A percentile compares a stretch with the other conserved stretches of the same genome.
These are phyloP conservation scores for Ascaphus truei DNA, from an alignment of 2,113 vertebrate species.

Conservation along the genomic window DNA sequence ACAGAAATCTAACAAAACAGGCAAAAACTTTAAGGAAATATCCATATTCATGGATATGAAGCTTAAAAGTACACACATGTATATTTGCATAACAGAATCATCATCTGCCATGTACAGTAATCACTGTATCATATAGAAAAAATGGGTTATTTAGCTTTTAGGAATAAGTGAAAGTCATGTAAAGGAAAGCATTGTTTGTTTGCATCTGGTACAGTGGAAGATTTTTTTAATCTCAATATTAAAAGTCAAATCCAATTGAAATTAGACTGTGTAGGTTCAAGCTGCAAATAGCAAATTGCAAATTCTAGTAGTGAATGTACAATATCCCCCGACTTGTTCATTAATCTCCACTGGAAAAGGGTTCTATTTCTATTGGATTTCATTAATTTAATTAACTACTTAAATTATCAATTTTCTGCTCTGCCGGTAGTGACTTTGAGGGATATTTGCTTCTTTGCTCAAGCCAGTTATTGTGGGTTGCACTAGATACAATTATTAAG, in stretches of 20 bases:
- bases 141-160: too few relatives aligned
- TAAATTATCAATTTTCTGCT: slow-evolving; percentile 30
- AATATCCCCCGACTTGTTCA: slow-evolving; percentile 25
- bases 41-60: too few relatives aligned
- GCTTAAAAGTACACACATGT: too few relatives aligned
- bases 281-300: slow-evolving; percentile 7
- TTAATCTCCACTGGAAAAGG: slow-evolving; percentile 36
- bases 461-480: background rate
- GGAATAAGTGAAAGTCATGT: too few relatives aligned
- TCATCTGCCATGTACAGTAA: too few relatives aligned
- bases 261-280: background rate
- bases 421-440: slow-evolving; percentile 20
- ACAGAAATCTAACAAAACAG: too few relatives aligned
- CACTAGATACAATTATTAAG: background rate
- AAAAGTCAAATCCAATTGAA: slow-evolving; percentile 14
- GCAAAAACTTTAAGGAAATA: too few relatives aligned
- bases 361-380: slow-evolving; percentile 31
- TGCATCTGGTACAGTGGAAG: background rate
- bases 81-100: too few relatives aligned
- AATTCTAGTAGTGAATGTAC: slow-evolving; percentile 18
- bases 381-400: slow-evolving; percentile 36
- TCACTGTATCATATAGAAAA: too few relatives aligned
- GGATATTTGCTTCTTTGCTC: slow-evolving; percentile 20
- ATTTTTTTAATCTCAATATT: background rate
- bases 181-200: too few relatives aligned